Evolutionary conservation across 2,113 vertebrate species (phyloP).

Genomic region (Macheiramphus alcinus): DNA sequence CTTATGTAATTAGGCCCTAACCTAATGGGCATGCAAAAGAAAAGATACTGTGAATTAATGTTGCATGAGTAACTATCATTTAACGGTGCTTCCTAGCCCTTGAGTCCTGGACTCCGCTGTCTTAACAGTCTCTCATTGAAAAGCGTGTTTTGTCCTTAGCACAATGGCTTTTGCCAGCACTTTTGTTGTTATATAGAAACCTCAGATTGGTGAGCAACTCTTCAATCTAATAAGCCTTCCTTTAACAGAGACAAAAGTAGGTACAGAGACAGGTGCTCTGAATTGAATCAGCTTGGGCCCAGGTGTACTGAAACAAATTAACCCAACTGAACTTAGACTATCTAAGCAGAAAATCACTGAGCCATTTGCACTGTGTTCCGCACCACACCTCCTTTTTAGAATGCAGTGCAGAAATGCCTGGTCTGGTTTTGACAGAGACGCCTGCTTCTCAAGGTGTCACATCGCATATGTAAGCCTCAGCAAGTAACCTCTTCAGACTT

Average conservation of each 20-base stretch:
- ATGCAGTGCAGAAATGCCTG: background rate
- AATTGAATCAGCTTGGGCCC: background rate
- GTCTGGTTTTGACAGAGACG: background rate
- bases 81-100: background rate
- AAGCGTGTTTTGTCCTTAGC: background rate
- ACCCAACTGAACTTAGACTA: background rate
- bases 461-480: background rate
- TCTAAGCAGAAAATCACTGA: background rate
- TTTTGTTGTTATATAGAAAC: background rate
- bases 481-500: background rate
- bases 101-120: background rate
- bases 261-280: background rate
- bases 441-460: background rate
- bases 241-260: background rate
- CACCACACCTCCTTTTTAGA: background rate
- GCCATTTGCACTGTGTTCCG: rapidly evolving
- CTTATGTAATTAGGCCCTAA: background rate
- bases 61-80: background rate
- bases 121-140: background rate
- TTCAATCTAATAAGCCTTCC: background rate
- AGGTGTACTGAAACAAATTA: background rate
- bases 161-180: background rate
- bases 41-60: background rate
- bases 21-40: background rate
- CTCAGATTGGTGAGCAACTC: background rate